Conservation (phyloP, 2,113 vertebrate species). For the Lontra canadensis region DNA sequence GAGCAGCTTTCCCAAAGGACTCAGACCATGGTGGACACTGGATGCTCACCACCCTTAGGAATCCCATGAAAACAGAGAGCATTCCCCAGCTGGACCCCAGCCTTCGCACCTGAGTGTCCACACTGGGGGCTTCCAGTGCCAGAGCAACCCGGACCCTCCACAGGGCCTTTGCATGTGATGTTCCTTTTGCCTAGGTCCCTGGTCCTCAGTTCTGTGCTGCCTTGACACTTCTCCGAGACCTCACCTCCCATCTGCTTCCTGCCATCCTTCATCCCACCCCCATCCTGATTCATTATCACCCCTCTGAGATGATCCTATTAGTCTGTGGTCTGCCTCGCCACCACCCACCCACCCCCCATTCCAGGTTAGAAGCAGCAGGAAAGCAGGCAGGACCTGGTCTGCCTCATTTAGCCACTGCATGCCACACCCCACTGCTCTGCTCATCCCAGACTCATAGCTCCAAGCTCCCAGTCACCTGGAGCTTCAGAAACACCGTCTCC, state of each 20-base stretch:
- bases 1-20: neutral
- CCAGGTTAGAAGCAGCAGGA: neutral
- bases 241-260: neutral
- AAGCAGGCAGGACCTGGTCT: neutral
- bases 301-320: neutral
- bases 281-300: neutral
- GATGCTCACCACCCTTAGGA: neutral
- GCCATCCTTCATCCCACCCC: too few relatives aligned
- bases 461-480: neutral
- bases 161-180: neutral
- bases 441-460: neutral
- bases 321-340: too few relatives aligned
- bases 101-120: accelerated
- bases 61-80: neutral
- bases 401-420: neutral
- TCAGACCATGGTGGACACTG: accelerated
- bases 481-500: neutral
- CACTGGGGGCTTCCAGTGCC: accelerated
- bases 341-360: too few relatives aligned
- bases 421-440: neutral
- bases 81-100: neutral
- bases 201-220: neutral
- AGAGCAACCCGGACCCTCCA: neutral
- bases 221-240: neutral
- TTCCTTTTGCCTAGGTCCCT: neutral